Conservation (phyloP, 2,888 invertebrate species). For the Sipha maydis region DNA sequence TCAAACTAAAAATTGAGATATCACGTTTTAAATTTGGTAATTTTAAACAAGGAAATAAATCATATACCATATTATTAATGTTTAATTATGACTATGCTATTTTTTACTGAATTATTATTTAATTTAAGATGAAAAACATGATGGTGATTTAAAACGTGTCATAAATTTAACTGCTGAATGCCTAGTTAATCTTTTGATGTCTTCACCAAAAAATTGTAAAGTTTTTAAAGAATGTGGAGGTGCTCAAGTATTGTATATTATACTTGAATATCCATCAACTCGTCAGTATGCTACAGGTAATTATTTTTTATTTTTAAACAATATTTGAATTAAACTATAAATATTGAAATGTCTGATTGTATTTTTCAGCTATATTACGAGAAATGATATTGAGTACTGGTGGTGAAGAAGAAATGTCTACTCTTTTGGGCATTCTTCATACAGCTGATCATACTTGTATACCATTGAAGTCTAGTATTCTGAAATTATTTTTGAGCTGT, state of each 20-base stretch:
- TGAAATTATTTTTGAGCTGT: slow-evolving; percentile 80
- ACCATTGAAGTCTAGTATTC: slow-evolving; percentile 87
- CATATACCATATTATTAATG: background rate
- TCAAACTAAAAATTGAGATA: too few species aligned
- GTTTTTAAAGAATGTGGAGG: slow-evolving; percentile 95
- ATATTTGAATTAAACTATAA: background rate
- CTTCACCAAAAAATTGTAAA: slow-evolving; percentile 77
- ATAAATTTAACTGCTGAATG: slow-evolving; percentile 57
- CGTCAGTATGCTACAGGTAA: slow-evolving; percentile 82
- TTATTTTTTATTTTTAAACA: slow-evolving; percentile 26
- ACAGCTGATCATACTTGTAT: slow-evolving; percentile 84
- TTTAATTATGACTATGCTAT: background rate
- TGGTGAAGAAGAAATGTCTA: slow-evolving; percentile 96
- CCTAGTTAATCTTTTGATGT: slow-evolving; percentile 56
- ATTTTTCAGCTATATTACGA: slow-evolving; percentile 77
- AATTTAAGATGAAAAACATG: slow-evolving; percentile 52
- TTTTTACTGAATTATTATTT: background rate
- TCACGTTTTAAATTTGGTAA: too few species aligned
- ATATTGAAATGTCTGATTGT: background rate
- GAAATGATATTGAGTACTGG: slow-evolving; percentile 90
- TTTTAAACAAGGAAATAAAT: too few species aligned
- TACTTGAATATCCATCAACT: slow-evolving; percentile 85
- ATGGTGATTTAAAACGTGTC: slow-evolving; percentile 54
- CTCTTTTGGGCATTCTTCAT: slow-evolving; percentile 90
- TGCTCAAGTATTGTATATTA: slow-evolving; percentile 88